Percentiles rank a stretch among this genome's conserved stretches.
Evolutionary conservation across 2,888 invertebrate genomes (phyloP).

Genomic region (Seladonia tumulorum): DNA sequence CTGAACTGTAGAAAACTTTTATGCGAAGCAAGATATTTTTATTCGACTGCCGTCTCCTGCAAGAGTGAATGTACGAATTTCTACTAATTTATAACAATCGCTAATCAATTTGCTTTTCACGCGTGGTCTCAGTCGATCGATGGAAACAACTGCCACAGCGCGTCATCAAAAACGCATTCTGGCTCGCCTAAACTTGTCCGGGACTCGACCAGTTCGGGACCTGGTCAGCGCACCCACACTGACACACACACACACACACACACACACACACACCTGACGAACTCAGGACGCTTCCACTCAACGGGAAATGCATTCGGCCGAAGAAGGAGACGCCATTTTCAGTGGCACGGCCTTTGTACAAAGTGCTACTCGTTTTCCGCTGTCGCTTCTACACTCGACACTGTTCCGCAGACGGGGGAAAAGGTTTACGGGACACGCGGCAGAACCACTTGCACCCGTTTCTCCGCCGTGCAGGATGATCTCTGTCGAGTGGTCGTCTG

Average conservation of each 20-base stretch:
- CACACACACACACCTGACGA: constrained; percentile 12
- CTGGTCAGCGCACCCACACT: neutral
- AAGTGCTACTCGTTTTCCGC: constrained; percentile 72
- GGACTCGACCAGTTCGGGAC: constrained; percentile 6
- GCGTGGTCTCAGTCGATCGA: constrained; percentile 36
- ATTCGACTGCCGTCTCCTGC: no score
- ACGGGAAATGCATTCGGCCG: constrained; percentile 69
- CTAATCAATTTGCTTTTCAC: neutral
- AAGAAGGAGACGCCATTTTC: constrained; percentile 71
- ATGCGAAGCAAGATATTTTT: no score
- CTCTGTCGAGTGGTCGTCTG: neutral
- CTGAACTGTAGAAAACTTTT: no score
- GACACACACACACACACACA: neutral
- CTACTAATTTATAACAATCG: neutral
- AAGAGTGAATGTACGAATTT: neutral
- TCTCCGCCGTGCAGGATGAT: constrained; percentile 11
- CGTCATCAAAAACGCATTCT: constrained; percentile 52
- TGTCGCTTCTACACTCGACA: constrained; percentile 56
- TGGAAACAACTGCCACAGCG: constrained; percentile 37
- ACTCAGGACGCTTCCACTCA: constrained; percentile 59
- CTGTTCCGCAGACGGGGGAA: constrained; percentile 12
- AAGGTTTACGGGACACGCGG: constrained; percentile 34
- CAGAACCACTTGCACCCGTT: constrained; percentile 6
- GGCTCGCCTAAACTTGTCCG: constrained; percentile 47
- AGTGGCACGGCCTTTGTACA: constrained; percentile 64